phyloP scores from a whole-genome alignment of 1,140 invertebrate genomes.

The Drosophila serrata region DNA sequence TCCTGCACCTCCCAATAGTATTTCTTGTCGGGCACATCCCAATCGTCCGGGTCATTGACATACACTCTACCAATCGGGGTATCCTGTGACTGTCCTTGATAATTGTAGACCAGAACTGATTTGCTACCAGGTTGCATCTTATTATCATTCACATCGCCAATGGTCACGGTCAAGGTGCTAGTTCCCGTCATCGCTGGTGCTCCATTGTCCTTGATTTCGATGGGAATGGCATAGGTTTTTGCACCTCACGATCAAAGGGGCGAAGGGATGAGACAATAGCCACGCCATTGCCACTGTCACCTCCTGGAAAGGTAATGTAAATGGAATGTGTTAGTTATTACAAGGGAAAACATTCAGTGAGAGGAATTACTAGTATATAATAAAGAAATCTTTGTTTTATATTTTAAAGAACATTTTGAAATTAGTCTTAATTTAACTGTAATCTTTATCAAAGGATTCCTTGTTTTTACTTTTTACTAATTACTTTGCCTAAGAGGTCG shows the following conservation, averaged over 20 bases:
- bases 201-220: constrained; percentile 88
- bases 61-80: constrained; percentile 90
- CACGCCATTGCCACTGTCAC: constrained; percentile 88
- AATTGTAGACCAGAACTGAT: constrained; percentile 90
- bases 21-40: constrained; percentile 90
- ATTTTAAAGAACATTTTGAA: too few species aligned
- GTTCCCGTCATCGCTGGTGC: constrained; percentile 88
- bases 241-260: constrained; percentile 89
- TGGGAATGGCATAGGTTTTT: constrained; percentile 89
- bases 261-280: constrained; percentile 88
- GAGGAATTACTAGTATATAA: too few species aligned
- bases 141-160: constrained; percentile 91
- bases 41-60: constrained; percentile 90
- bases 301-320: constrained; percentile 80
- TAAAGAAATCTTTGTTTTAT: too few species aligned
- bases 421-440: too few species aligned
- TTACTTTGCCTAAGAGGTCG: too few species aligned
- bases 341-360: too few species aligned
- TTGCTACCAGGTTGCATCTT: constrained; percentile 89
- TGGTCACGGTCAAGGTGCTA: constrained; percentile 89
- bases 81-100: constrained; percentile 88
- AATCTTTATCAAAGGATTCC: too few species aligned
- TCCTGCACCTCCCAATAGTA: constrained; percentile 88
- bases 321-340: not conserved
- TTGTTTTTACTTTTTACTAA: too few species aligned